A percentile compares a stretch with the other conserved stretches of the same genome.
phyloP scores from a whole-genome alignment of 2,797 vertebrate genomes.

The Etheostoma nigrum region DNA sequence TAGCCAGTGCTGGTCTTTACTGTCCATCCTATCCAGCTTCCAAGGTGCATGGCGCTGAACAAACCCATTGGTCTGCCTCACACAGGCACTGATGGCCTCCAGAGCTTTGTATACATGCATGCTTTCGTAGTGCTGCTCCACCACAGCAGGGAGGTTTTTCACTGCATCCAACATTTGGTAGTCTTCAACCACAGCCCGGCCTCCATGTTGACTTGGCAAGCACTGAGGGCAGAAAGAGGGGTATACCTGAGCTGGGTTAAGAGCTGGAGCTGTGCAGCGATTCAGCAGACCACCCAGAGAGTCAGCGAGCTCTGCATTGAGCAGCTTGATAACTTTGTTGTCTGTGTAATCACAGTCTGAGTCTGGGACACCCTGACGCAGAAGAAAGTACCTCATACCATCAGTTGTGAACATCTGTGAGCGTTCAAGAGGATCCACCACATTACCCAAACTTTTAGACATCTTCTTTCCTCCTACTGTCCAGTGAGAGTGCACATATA shows the following conservation, averaged over 20 bases:
- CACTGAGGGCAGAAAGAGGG: constrained; percentile 84
- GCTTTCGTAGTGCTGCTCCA: constrained; percentile 84
- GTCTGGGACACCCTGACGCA: constrained; percentile 93
- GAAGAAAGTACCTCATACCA: constrained; percentile 94
- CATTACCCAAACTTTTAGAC: constrained; percentile 97
- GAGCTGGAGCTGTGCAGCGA: constrained; percentile 88
- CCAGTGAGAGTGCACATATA: constrained; percentile 97
- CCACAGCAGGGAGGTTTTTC: constrained; percentile 81
- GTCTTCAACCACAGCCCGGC: constrained; percentile 84
- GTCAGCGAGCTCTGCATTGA: constrained; percentile 92
- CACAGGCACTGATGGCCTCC: constrained; percentile 88
- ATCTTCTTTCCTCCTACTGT: constrained; percentile 94
- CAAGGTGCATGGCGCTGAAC: constrained; percentile 93
- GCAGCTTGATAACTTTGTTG: constrained; percentile 88
- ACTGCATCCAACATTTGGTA: constrained; percentile 86
- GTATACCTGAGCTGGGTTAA: constrained; percentile 91
- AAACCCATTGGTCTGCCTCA: constrained; percentile 92
- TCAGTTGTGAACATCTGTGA: constrained; percentile 87
- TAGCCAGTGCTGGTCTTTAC: constrained; percentile 85
- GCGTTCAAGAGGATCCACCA: constrained; percentile 88
- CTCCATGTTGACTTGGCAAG: constrained; percentile 77
- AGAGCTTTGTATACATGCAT: constrained; percentile 93
- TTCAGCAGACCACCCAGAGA: constrained; percentile 91
- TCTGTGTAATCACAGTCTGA: constrained; percentile 93
- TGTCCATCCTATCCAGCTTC: constrained; percentile 85